These are phyloP conservation scores for Calameuta pallipes DNA, from an alignment of 2,888 invertebrate genomes.

Conservation along the genomic window DNA sequence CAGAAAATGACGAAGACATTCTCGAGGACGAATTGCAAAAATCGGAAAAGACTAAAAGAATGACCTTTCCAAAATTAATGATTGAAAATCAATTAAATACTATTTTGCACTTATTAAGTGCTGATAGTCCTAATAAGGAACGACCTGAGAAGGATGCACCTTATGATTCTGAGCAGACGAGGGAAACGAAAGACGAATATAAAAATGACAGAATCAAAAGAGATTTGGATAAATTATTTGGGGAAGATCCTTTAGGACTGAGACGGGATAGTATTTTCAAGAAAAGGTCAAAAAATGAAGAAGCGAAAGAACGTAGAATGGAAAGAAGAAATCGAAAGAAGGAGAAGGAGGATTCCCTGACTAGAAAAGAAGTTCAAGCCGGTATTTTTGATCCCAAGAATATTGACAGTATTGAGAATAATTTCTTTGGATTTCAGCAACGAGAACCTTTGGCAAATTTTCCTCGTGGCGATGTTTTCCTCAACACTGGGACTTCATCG, in stretches of 20 bases:
- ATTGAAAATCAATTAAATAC: constrained; percentile 37
- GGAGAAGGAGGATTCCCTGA: constrained; percentile 19
- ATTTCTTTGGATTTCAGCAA: constrained; percentile 44
- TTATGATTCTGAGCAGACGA: constrained; percentile 13
- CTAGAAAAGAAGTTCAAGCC: constrained; percentile 15
- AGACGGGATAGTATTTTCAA: constrained; percentile 19
- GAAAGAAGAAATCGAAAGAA: constrained; percentile 22
- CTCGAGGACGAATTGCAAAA: constrained; percentile 37
- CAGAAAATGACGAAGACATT: constrained; percentile 22
- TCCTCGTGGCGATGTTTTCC: constrained; percentile 42
- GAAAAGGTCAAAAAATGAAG: constrained; percentile 26
- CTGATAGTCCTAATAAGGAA: constrained; percentile 17
- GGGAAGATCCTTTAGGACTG: constrained; percentile 30
- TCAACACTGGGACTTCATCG: constrained; percentile 25
- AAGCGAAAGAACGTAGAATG: constrained; percentile 30
- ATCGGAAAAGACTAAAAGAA: constrained; percentile 37
- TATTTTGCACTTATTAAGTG: constrained; percentile 32
- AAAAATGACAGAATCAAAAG: constrained; percentile 10
- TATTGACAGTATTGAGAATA: constrained; percentile 39
- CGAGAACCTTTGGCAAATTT: constrained; percentile 37
- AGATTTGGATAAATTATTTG: constrained; percentile 29
- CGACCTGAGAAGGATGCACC: background rate
- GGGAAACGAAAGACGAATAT: background rate
- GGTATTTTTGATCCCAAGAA: constrained; percentile 18
- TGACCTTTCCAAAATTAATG: constrained; percentile 28